phyloP scores from a whole-genome alignment of 2,113 vertebrate species.

The Epinephelus fuscoguttatus region DNA sequence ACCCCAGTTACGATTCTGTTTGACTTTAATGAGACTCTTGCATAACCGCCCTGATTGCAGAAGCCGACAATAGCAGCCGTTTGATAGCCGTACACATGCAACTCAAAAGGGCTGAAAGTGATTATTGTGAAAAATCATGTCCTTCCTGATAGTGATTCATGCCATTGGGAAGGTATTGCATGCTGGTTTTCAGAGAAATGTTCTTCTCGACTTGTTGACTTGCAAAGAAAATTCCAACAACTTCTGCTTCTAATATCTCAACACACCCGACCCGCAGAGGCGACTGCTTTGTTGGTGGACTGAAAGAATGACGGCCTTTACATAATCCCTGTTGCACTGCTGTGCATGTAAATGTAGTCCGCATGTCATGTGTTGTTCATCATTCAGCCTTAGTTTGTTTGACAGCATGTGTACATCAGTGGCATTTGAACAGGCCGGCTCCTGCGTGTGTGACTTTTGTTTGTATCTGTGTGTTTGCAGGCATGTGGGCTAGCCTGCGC shows the following conservation, averaged over 20 bases:
- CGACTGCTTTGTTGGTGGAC: conserved; percentile 43
- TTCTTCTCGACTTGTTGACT: conserved; percentile 64
- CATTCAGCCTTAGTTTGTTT: conserved; percentile 62
- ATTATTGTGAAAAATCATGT: conserved; percentile 56
- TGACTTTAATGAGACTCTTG: too few species aligned
- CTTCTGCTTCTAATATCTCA: conserved; percentile 71
- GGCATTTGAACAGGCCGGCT: conserved; percentile 28
- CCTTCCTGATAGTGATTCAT: conserved; percentile 43
- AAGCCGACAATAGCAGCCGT: background rate
- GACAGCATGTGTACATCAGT: conserved; percentile 59
- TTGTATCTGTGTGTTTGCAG: conserved; percentile 79
- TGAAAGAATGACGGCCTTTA: conserved; percentile 61
- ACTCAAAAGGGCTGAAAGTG: conserved; percentile 8
- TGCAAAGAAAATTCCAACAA: conserved; percentile 53
- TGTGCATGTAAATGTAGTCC: conserved; percentile 68
- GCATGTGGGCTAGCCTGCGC: conserved; percentile 97
- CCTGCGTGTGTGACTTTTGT: conserved; percentile 37
- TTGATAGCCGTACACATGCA: background rate
- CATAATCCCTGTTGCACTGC: conserved; percentile 46
- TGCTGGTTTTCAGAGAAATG: conserved; percentile 55
- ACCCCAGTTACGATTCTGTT: too few species aligned
- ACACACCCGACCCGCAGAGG: conserved; percentile 23
- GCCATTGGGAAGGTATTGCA: conserved; percentile 48
- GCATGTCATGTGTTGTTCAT: conserved; percentile 68
- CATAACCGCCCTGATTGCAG: background rate